Percentiles rank a stretch among this genome's conserved stretches.
These are phyloP conservation scores for Bubo scandiacus DNA, from an alignment of 2,113 vertebrate genomes.

Conservation along the genomic window DNA sequence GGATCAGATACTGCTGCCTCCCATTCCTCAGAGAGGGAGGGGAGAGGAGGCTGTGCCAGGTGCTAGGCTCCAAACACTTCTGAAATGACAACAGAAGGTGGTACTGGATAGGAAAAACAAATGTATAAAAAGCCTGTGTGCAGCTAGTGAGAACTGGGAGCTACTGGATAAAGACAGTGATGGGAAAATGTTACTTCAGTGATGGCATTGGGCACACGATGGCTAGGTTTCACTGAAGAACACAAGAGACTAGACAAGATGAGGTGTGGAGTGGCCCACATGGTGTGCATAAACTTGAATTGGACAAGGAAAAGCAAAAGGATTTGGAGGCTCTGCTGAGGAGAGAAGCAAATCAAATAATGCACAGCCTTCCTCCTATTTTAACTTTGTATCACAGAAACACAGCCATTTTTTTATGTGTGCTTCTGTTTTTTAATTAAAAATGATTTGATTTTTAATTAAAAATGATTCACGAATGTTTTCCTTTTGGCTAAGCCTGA, in stretches of 20 bases:
- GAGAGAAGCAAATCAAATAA: not conserved
- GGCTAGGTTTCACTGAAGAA: not conserved
- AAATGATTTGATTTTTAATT: not conserved
- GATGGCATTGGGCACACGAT: rapidly evolving
- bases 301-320: not conserved
- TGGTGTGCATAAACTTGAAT: not conserved
- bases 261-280: not conserved
- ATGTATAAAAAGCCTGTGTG: not conserved
- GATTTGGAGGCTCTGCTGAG: not conserved
- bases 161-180: not conserved
- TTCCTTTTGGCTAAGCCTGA: not conserved
- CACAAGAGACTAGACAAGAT: not conserved
- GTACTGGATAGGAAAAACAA: not conserved
- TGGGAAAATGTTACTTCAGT: not conserved
- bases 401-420: not conserved
- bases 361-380: not conserved
- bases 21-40: rapidly evolving
- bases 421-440: not conserved
- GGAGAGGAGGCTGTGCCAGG: not conserved
- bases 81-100: not conserved
- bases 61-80: not conserved
- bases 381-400: not conserved
- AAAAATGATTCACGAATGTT: not conserved
- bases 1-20: not conserved
- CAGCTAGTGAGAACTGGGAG: not conserved